These are phyloP conservation scores for Fregata magnificens DNA, from an alignment of 2,113 vertebrate species.

Conservation along the genomic window DNA sequence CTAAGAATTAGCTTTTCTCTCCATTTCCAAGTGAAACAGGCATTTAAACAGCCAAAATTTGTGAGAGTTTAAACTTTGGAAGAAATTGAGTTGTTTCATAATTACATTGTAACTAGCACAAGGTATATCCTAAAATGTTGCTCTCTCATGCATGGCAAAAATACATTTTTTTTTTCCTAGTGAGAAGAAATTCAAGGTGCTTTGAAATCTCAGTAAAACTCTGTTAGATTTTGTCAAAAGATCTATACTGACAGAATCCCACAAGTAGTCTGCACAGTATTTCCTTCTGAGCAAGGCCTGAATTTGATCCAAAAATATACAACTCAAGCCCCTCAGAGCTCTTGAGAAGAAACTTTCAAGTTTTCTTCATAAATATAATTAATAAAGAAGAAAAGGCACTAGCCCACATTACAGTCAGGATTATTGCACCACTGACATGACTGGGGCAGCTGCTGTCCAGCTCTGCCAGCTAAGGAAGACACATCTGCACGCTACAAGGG, in stretches of 20 bases:
- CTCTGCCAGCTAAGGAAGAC: background rate
- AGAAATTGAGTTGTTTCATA: background rate
- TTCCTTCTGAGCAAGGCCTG: background rate
- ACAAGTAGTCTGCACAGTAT: background rate
- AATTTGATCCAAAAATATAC: background rate
- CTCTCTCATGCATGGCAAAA: background rate
- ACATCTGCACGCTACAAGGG: background rate
- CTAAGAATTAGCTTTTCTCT: background rate
- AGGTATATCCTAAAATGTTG: background rate
- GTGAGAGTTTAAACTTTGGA: background rate
- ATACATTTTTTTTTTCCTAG: background rate
- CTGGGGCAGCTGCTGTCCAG: background rate
- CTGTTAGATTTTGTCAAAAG: background rate
- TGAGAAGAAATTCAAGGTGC: slow-evolving; percentile 1
- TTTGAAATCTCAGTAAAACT: background rate
- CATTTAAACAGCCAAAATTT: background rate
- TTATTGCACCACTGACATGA: background rate
- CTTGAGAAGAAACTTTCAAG: background rate
- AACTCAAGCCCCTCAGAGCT: background rate
- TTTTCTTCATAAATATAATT: background rate
- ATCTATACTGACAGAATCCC: background rate
- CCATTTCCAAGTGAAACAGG: background rate
- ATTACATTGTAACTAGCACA: background rate
- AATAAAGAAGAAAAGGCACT: slow-evolving; percentile 38
- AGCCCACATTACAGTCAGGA: background rate